Percentiles rank a stretch among this genome's conserved stretches.
Conservation (phyloP, 1,140 invertebrate genomes). For the Tetraneura akinire region DNA sequence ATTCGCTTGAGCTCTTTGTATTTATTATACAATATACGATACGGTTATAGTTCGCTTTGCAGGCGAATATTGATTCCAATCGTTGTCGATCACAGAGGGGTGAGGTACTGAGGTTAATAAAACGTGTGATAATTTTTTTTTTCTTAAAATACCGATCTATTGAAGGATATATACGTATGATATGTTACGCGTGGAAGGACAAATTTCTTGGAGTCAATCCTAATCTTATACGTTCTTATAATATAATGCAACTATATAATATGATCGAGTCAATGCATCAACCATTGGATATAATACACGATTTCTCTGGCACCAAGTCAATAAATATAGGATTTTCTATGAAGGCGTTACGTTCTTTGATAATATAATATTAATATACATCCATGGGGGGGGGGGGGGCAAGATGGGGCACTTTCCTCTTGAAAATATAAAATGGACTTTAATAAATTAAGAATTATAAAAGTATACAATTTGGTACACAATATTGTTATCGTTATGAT, state of each 20-base stretch:
- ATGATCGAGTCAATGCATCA: not conserved
- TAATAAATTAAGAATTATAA: too few relatives aligned
- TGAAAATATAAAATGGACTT: too few relatives aligned
- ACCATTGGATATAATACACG: not conserved
- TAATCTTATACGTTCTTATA: conserved; percentile 8
- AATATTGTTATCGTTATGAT: too few relatives aligned
- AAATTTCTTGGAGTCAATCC: conserved; percentile 21
- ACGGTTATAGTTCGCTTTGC: too few relatives aligned
- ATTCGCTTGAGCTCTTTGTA: not conserved
- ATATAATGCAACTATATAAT: too few relatives aligned
- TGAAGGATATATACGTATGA: not conserved
- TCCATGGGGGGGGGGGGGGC: too few relatives aligned
- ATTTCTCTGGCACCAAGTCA: conserved; percentile 30
- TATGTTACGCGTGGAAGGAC: not conserved
- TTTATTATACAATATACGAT: too few relatives aligned
- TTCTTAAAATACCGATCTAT: not conserved
- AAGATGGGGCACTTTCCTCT: too few relatives aligned
- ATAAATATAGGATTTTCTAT: not conserved
- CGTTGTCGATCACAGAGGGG: not conserved
- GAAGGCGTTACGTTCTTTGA: too few relatives aligned
- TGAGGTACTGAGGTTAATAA: not conserved
- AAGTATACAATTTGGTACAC: not conserved
- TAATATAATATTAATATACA: too few relatives aligned
- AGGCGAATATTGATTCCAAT: not conserved
- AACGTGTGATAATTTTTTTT: not conserved